Conservation (phyloP, 2,888 invertebrate genomes). For the Cabera pusaria region DNA sequence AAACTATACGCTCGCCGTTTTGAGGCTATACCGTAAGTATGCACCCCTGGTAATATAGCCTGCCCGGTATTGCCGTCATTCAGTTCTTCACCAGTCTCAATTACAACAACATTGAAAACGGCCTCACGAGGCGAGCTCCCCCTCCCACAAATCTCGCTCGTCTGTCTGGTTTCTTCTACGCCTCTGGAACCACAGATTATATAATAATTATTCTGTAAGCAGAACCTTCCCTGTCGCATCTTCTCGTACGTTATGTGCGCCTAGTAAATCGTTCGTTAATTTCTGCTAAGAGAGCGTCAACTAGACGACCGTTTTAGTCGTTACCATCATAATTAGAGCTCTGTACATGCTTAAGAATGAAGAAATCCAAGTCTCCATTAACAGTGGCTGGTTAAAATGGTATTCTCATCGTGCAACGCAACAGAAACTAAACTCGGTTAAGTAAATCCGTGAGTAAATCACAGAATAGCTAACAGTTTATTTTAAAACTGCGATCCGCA, state of each 20-base stretch:
- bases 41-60: constrained; percentile 48
- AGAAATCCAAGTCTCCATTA: constrained; percentile 17
- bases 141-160: no score
- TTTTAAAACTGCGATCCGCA: no score
- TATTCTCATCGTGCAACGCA: no score
- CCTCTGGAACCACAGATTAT: no score
- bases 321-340: constrained; percentile 26
- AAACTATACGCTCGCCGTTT: constrained; percentile 80
- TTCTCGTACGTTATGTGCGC: constrained; percentile 37
- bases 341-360: background rate
- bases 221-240: no score
- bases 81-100: no score
- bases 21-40: constrained; percentile 68
- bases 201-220: no score
- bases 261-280: constrained; percentile 53
- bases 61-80: constrained; percentile 25
- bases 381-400: constrained; percentile 25
- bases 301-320: constrained; percentile 8
- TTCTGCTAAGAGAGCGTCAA: constrained; percentile 46
- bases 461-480: no score
- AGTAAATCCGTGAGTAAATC: background rate
- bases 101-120: no score
- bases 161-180: no score
- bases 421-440: background rate
- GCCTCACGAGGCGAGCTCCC: no score